Base-by-base conservation (phyloP, 2,113 vertebrate genomes). In the Globicephala melas region DNA sequence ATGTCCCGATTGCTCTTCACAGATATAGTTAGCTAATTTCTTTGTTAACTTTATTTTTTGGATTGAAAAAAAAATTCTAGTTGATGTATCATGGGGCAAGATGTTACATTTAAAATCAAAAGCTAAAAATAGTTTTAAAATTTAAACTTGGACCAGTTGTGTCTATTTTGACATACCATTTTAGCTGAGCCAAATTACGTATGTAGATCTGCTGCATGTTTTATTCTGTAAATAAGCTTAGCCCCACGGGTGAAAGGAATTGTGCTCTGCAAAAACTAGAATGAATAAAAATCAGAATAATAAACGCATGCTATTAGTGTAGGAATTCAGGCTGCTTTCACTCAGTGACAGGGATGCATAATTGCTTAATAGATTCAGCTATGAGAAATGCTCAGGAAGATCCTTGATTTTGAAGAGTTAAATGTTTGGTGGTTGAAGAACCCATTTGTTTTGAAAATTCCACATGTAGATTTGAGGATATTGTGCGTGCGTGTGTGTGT, bases 241-340 rank as follows among this genome's bases (percentile, higher is more conserved):
- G 83, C 93, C 81, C 87, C 95, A 84, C 76, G 91, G 44, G 71
- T 83, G 60, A 70, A 96, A 93, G 85, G 73, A 96, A 88, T 82
- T 95, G 17, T 21, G 33, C 62, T 93, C 28, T 95, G 53, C 67
- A 95, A 88, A 89, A 97, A 93, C 79, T 81, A 91, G 84, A 97
- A 79, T 97, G 80, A 83, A 91, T 95, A 89, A 94, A 97, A 94
- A 92, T 93, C 80, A 85, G 92, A 94, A 82, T 95, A 91, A 97
- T 96, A 81, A 93, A 44, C 91, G 84, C 62, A 63, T 47, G 21
- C 38, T 63, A 41, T 96, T 89, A 77, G 21, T 60, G 70, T 14
- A 91, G 82, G 88, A 96, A 79, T 90, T 93, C 12, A 92, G 68
- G 68, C 60, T 89, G 15, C 84, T 93, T 68, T 85, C 50, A 44